These are phyloP conservation scores for Ceriagrion tenellum DNA, from an alignment of 2,888 invertebrate genomes.

Conservation along the genomic window DNA sequence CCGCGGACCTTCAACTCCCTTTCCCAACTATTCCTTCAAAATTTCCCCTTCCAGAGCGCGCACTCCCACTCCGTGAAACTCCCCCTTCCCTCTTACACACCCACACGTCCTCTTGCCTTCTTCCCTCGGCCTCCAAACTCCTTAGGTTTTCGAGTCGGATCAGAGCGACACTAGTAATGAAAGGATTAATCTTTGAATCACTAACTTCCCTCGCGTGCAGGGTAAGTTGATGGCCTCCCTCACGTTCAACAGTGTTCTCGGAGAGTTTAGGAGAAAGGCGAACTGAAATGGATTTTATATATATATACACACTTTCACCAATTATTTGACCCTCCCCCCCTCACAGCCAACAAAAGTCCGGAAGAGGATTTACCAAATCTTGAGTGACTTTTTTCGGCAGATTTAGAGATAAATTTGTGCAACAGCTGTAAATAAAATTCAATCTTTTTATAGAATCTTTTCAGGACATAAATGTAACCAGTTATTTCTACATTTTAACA, in stretches of 20 bases:
- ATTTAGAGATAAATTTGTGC: no score
- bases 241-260: background rate
- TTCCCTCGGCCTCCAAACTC: background rate
- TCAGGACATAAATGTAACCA: no score
- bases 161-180: slow-evolving; percentile 41
- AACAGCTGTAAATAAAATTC: no score
- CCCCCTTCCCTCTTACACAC: background rate
- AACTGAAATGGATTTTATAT: background rate
- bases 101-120: background rate
- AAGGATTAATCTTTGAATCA: slow-evolving; percentile 59
- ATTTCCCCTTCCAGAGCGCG: background rate
- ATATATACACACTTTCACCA: background rate
- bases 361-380: background rate
- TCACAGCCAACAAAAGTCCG: background rate
- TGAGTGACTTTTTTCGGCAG: background rate
- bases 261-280: background rate
- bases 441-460: no score
- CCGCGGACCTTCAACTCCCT: slow-evolving; percentile 25
- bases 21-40: background rate
- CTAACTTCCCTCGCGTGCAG: slow-evolving; percentile 20
- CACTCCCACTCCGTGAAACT: background rate
- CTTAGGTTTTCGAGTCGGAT: slow-evolving; percentile 7
- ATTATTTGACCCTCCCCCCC: background rate
- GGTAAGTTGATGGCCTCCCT: background rate
- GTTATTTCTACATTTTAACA: no score